phyloP scores from a whole-genome alignment of 2,797 vertebrate genomes.

The Danio tinwini region DNA sequence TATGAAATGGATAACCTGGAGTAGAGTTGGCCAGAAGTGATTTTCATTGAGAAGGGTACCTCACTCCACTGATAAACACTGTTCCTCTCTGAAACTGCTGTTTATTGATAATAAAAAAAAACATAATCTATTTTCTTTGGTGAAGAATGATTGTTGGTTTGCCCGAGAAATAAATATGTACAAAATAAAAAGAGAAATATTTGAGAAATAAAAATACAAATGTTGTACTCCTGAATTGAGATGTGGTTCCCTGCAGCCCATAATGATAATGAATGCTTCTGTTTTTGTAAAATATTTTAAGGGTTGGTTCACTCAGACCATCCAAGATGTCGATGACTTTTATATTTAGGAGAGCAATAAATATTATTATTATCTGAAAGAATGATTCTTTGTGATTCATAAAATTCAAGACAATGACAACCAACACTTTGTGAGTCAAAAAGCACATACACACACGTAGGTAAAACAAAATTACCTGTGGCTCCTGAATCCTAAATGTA shows the following conservation, averaged over 20 bases:
- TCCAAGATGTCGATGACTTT: no score
- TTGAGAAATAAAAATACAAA: neutral
- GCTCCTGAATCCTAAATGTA: no score
- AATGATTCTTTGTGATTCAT: no score
- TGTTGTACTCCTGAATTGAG: neutral
- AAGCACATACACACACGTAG: no score
- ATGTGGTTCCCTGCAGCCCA: neutral
- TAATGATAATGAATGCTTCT: neutral
- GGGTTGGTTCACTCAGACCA: no score
- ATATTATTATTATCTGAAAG: no score
- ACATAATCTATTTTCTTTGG: neutral
- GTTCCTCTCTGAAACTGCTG: neutral
- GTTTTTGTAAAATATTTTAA: neutral
- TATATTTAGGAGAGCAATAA: no score
- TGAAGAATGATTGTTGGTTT: neutral
- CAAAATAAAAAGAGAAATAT: no score
- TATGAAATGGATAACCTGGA: slow-evolving; percentile 26
- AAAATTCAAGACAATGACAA: no score
- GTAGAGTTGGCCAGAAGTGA: neutral
- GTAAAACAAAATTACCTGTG: no score
- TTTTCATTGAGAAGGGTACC: no score
- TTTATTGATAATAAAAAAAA: neutral
- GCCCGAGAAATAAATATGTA: neutral
- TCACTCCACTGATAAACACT: slow-evolving; percentile 2
- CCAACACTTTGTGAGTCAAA: no score